Base-by-base conservation (phyloP, 2,797 vertebrate species). In the Gambusia yucatana region DNA sequence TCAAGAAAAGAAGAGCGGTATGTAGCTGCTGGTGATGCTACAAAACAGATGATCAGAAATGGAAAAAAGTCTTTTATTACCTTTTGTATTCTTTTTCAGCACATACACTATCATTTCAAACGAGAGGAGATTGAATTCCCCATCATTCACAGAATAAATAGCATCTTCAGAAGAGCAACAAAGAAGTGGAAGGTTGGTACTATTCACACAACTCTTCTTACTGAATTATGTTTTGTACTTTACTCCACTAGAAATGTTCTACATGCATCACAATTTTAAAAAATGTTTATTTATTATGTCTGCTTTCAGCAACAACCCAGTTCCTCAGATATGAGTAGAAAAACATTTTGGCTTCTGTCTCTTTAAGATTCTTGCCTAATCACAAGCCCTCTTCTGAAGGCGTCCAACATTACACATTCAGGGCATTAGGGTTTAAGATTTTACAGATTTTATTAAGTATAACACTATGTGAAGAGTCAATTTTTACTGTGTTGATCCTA, bases 121-220 rank as follows among this genome's bases (percentile, higher is more conserved):
- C 96, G 95, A 85, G 97, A 98, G 11, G 98, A 99, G 88, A 98
- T 99, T 11, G 98, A 99, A 83, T 89, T 86, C 71, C 95, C 97
- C 59, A 97, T 98, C 81, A 93, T 98, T 41, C 95, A 96, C 0
- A 94, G 98, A 82, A 96, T 99, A 83, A 96, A 97, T 72, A 90
- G 93, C 2, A 87, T 98, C 82, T 99, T 99, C 93, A 96, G 90
- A 72, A 96, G 97, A 84, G 98, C 98, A 47, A 97, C 95, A 63
- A 94, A 95, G 11, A 99, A 98, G 87, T 99, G 98, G 98, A 98
- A 99, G 93, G 98, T 98, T 98, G 93, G 98, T 98, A 93, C 55
- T n/a, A 44, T 69, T 46, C 0, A 13, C 14, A 63, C 25, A 77
- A 43, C 43, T 52, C 14, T 28, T 28, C 3, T 70, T 70, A 28